Evolutionary conservation across 2,888 invertebrate genomes (phyloP), one percentile per base, ranked within the genome.

Genomic region (Netelia inedita): DNA sequence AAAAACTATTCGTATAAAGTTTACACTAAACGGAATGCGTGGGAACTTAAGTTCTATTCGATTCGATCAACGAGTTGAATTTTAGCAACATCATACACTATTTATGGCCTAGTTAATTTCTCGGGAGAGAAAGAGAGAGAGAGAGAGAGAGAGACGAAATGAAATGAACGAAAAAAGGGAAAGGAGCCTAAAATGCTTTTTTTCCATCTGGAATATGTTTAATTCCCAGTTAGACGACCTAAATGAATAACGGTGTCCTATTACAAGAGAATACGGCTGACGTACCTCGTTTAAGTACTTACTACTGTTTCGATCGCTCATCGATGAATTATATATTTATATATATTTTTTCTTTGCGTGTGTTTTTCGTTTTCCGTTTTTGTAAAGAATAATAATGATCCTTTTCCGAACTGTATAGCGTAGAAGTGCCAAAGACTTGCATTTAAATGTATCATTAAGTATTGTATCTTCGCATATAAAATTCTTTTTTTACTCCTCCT

Each of bases 381-480:
- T 81, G 72, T 73, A 23, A 55, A 79, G 75, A 74, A n/a, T 21
- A 63, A n/a, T 21, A 63, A 46, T 10, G 28, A 82, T 66, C 76
- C 10, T 71, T 43, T 59, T 81, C 35, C 23, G 10, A 43, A 78
- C 41, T 79, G 75, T 86, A 87, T 86, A 88, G 87, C 88, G 88
- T 88, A 88, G 90, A 89, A 88, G 90, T 90, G 91, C 92, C 92
- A 92, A 92, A 92, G 92, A 92, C 89, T 91, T 89, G 92, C 92
- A 92, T 92, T 92, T 92, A 92, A 88, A 89, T 89, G 89, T 83
- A 89, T 89, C 86, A 88, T 61, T 84, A 85, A 86, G 84, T 88
- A 87, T 88, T 86, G 65, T 88, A 87, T 83, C 79, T 87, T 82
- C 78, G 50, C 85, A 53, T 50, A 28, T 73, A 50, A 82, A 74